A percentile compares a stretch with the other conserved stretches of the same genome.
These are phyloP conservation scores for Chionomys nivalis DNA, from an alignment of 2,113 vertebrate genomes.

Conservation along the genomic window DNA sequence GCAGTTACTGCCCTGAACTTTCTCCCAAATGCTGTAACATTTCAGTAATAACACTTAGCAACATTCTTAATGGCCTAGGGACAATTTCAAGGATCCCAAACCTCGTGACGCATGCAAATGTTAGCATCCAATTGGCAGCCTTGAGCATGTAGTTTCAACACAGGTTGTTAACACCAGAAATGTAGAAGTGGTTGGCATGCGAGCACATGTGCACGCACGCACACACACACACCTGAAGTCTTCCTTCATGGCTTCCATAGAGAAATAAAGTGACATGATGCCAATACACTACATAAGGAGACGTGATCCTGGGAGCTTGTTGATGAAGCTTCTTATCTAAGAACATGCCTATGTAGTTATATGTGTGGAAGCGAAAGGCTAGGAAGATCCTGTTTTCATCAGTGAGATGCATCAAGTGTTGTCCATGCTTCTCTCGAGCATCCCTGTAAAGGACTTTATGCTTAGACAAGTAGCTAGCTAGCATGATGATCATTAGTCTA, in stretches of 20 bases:
- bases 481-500: not conserved
- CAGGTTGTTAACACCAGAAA: not conserved
- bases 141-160: not conserved
- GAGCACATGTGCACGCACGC: not conserved
- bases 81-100: not conserved
- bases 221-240: not conserved
- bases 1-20: not conserved
- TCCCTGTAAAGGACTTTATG: not conserved
- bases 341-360: not conserved
- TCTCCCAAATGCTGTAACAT: not conserved
- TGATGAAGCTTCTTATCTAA: not conserved
- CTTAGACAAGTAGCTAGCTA: conserved; percentile 1
- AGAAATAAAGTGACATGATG: conserved; percentile 1
- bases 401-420: not conserved
- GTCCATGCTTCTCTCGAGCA: not conserved
- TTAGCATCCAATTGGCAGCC: not conserved
- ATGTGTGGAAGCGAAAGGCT: not conserved
- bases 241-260: not conserved
- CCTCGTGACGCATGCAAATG: not conserved
- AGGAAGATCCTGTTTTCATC: not conserved
- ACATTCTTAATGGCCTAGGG: not conserved
- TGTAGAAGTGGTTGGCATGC: not conserved
- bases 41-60: conserved; percentile 36
- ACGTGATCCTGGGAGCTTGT: not conserved
- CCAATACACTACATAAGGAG: not conserved